Conservation (phyloP, 2,888 invertebrate genomes). For the Ochropacha duplaris region DNA sequence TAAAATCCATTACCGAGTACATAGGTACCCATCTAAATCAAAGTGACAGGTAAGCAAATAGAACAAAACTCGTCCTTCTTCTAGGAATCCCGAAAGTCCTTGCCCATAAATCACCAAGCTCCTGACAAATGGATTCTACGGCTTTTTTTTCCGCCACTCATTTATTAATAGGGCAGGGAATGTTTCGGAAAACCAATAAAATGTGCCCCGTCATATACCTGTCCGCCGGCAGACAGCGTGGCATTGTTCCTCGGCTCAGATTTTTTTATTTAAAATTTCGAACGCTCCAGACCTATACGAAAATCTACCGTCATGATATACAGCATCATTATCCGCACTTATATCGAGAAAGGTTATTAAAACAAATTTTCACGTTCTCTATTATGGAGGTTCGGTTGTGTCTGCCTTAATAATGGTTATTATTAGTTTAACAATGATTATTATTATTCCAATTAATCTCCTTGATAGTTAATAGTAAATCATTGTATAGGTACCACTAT, state of each 20-base stretch:
- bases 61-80: constrained; percentile 77
- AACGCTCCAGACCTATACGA: constrained; percentile 35
- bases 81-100: constrained; percentile 78
- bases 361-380: constrained; percentile 22
- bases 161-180: constrained; percentile 82
- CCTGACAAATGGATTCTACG: constrained; percentile 82
- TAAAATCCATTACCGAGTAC: constrained; percentile 43
- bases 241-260: constrained; percentile 68
- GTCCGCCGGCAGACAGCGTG: constrained; percentile 79
- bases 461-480: background rate
- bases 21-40: constrained; percentile 70
- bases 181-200: constrained; percentile 83
- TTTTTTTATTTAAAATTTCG: constrained; percentile 46
- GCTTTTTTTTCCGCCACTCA: constrained; percentile 78
- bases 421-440: constrained; percentile 4
- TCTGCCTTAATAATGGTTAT: constrained; percentile 13
- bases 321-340: constrained; percentile 12
- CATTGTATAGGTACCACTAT: background rate
- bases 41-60: constrained; percentile 81
- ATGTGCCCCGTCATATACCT: constrained; percentile 83
- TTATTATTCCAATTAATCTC: constrained; percentile 3
- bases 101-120: constrained; percentile 76
- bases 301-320: constrained; percentile 12
- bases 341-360: constrained; percentile 23
- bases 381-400: constrained; percentile 21